Percentiles rank a stretch among this genome's conserved stretches.
Evolutionary conservation across 2,888 invertebrate genomes (phyloP).

Genomic region (Aphodius sticticus): DNA sequence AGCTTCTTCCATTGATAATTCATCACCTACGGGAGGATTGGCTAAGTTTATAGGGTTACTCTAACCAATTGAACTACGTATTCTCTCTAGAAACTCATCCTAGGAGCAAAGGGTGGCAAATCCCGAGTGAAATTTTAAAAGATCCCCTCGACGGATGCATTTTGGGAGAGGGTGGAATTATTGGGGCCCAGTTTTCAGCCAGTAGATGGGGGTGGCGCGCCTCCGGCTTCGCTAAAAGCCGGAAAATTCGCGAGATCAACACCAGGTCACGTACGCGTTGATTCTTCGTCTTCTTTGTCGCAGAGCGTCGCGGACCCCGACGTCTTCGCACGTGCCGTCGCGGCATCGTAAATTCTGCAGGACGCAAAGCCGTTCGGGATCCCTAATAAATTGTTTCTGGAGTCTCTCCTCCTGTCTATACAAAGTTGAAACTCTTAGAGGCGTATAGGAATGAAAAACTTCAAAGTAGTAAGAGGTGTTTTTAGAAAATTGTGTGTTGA

Average conservation of each 20-base stretch:
- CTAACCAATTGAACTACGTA: too few species aligned
- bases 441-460: too few species aligned
- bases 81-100: too few species aligned
- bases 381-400: constrained; percentile 29
- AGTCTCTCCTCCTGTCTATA: constrained; percentile 30
- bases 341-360: constrained; percentile 10
- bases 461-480: too few species aligned
- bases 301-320: neutral
- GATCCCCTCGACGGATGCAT: too few species aligned
- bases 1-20: too few species aligned
- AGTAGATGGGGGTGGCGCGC: neutral
- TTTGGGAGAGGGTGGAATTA: neutral
- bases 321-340: neutral
- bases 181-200: neutral
- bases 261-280: constrained; percentile 48
- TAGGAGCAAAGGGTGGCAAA: too few species aligned
- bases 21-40: too few species aligned
- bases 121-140: too few species aligned
- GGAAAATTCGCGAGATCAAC: constrained; percentile 50
- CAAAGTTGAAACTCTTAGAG: neutral
- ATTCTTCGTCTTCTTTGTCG: neutral
- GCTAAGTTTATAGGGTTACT: too few species aligned
- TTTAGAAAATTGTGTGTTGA: too few species aligned
- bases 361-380: neutral
- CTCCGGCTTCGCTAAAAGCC: constrained; percentile 44